Percentiles rank a stretch among this genome's conserved stretches.
Conservation (phyloP, 2,113 vertebrate species). For the Poecilia latipinna region DNA sequence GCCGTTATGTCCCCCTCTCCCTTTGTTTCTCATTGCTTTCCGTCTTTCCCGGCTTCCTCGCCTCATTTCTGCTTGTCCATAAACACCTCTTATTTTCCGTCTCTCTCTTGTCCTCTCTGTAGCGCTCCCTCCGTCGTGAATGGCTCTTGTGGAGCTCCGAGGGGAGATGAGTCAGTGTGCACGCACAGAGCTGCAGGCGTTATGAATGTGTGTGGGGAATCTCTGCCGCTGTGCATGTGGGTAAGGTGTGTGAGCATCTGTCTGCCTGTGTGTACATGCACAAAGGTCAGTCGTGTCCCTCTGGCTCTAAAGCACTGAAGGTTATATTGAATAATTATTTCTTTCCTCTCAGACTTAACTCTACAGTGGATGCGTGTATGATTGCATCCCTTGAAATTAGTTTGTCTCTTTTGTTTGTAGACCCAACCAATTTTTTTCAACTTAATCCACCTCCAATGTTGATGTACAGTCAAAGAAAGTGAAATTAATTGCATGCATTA, state of each 20-base stretch:
- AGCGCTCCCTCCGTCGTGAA: constrained; percentile 39
- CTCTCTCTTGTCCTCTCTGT: constrained; percentile 38
- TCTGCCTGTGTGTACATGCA: neutral
- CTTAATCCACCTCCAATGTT: constrained; percentile 6
- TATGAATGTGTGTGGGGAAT: constrained; percentile 16
- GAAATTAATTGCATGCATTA: neutral
- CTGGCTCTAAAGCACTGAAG: constrained; percentile 31
- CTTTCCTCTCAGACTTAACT: constrained; percentile 46
- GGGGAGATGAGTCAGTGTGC: constrained; percentile 47
- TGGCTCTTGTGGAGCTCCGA: constrained; percentile 35
- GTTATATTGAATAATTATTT: constrained; percentile 40
- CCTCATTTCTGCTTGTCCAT: constrained; percentile 13
- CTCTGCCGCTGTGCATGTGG: constrained; percentile 5
- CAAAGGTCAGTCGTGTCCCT: constrained; percentile 45
- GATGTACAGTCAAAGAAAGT: neutral
- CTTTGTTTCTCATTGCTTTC: neutral
- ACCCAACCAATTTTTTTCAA: constrained; percentile 12
- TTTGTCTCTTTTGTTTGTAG: neutral
- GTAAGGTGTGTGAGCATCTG: constrained; percentile 1
- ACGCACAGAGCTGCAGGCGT: constrained; percentile 25
- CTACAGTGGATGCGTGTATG: neutral
- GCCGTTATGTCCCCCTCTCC: constrained; percentile 3
- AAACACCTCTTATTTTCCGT: constrained; percentile 1
- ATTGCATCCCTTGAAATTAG: constrained; percentile 5
- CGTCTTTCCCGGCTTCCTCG: neutral